Conservation (phyloP, 2,113 vertebrate species). For the Malurus cyaneus region DNA sequence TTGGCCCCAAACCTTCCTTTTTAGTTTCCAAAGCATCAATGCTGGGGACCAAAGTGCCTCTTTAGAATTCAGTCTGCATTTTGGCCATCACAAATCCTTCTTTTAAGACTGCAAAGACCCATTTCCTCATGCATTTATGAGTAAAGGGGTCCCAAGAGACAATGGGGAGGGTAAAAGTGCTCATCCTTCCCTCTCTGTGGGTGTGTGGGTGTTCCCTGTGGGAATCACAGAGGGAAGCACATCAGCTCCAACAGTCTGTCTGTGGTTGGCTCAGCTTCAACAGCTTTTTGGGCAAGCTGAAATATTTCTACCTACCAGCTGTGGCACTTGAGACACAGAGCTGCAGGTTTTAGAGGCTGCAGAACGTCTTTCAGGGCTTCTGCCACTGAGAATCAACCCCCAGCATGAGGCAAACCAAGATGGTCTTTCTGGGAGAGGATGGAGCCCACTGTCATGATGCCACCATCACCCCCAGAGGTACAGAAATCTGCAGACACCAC, state of each 20-base stretch:
- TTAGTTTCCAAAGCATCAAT: background rate
- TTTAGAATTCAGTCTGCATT: background rate
- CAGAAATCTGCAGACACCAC: background rate
- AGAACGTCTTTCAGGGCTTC: background rate
- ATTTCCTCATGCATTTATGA: background rate
- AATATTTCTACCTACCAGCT: accelerated
- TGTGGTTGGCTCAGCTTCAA: background rate
- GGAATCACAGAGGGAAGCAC: background rate
- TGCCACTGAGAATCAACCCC: background rate
- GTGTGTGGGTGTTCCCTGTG: background rate
- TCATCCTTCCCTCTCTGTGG: background rate
- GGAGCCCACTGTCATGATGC: background rate
- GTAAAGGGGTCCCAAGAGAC: background rate
- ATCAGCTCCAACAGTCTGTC: background rate
- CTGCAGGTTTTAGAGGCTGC: background rate
- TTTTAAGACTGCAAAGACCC: background rate
- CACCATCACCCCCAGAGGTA: background rate
- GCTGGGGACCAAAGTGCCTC: background rate
- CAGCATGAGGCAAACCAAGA: background rate
- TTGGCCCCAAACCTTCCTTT: background rate
- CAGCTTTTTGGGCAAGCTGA: background rate
- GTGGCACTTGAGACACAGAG: background rate
- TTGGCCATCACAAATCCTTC: background rate
- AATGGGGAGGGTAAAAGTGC: background rate
- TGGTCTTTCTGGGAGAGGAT: background rate